Conservation (phyloP, 2,797 vertebrate species). For the Lerista edwardsae region DNA sequence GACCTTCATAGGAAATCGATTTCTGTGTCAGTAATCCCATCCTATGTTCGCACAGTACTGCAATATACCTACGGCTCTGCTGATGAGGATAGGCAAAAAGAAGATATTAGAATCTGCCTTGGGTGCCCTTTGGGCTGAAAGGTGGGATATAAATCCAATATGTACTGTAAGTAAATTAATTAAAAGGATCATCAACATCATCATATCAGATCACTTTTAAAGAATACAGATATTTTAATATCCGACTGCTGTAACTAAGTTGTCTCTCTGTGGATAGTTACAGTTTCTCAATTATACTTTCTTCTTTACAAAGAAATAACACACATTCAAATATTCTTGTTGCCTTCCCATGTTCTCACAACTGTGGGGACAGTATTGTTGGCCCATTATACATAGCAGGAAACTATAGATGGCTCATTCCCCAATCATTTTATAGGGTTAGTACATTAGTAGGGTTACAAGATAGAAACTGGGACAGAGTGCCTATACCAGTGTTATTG, state of each 20-base stretch:
- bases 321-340: background rate
- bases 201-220: background rate
- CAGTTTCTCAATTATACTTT: background rate
- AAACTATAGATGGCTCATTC: no score
- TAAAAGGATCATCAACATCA: background rate
- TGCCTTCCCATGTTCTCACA: background rate
- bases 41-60: background rate
- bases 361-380: background rate
- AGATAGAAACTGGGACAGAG: no score
- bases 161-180: no score
- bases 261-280: background rate
- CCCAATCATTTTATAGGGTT: no score
- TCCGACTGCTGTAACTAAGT: background rate
- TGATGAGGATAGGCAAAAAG: background rate
- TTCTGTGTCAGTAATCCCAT: background rate
- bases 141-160: no score
- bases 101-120: no score
- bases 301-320: background rate
- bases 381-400: no score
- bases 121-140: no score
- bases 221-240: background rate
- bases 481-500: no score
- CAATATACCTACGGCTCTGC: background rate
- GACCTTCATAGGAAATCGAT: background rate
- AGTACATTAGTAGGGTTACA: no score